These are phyloP conservation scores for Ciconia stormi DNA, from an alignment of 2,113 vertebrate species.

Conservation along the genomic window DNA sequence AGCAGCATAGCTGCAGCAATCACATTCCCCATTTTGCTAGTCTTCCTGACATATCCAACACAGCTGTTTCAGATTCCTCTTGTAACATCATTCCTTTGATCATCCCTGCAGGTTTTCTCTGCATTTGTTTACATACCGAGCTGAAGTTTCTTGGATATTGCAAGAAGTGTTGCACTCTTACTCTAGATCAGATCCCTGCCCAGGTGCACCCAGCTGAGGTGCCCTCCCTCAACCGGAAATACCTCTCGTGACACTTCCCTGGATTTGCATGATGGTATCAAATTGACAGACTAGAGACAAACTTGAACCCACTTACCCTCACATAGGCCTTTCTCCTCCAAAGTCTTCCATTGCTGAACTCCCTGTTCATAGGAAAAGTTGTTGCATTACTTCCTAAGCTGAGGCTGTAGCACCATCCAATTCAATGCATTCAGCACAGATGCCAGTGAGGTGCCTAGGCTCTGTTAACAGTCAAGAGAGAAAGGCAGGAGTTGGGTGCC, in stretches of 20 bases:
- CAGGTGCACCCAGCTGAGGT: not conserved
- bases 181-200: not conserved
- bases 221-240: not conserved
- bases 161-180: not conserved
- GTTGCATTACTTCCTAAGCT: not conserved
- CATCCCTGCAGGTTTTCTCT: not conserved
- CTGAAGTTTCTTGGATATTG: not conserved
- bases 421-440: not conserved
- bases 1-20: not conserved
- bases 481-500: not conserved
- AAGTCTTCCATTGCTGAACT: not conserved
- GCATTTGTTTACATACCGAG: not conserved
- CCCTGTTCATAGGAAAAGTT: not conserved
- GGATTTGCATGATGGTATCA: not conserved
- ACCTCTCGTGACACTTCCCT: not conserved
- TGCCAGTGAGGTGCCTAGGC: not conserved
- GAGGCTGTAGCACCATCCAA: not conserved
- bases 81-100: not conserved
- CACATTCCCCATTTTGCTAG: not conserved
- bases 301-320: not conserved
- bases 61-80: not conserved
- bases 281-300: not conserved
- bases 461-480: slow-evolving; percentile 8
- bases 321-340: not conserved
- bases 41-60: not conserved